phyloP scores from a whole-genome alignment of 2,797 vertebrate species.

The Streptopelia turtur region DNA sequence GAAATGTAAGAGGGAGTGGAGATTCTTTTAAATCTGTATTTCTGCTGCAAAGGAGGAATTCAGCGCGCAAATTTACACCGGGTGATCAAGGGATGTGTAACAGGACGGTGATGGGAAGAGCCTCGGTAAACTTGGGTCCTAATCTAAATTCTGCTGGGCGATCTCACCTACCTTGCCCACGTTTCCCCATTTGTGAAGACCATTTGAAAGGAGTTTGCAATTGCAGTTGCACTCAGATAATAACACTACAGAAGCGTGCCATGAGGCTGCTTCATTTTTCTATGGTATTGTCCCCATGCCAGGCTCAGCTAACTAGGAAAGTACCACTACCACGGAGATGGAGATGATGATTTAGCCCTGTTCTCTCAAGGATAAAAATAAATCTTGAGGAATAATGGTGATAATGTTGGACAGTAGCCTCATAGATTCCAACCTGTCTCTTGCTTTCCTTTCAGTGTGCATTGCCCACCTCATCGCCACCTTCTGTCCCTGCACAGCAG shows the following conservation, averaged over 20 bases:
- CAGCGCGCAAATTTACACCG: neutral
- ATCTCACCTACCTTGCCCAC: neutral
- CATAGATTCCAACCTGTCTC: neutral
- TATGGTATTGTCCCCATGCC: accelerated
- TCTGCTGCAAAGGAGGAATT: neutral
- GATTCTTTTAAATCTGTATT: neutral
- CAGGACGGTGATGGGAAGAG: neutral
- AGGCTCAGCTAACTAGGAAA: neutral
- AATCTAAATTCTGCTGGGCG: neutral
- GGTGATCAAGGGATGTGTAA: neutral
- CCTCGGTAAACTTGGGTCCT: neutral
- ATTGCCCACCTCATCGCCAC: neutral
- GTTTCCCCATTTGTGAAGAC: neutral
- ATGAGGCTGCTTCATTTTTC: neutral
- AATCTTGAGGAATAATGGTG: neutral
- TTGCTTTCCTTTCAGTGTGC: neutral
- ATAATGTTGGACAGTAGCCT: neutral
- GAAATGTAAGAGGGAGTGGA: neutral
- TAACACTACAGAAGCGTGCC: neutral
- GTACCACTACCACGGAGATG: neutral
- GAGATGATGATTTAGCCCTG: neutral
- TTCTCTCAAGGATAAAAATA: neutral
- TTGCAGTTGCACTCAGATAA: neutral
- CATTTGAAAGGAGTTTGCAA: neutral
- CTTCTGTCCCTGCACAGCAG: neutral